Evolutionary conservation across 2,113 vertebrate genomes (phyloP).

Genomic region (Euleptes europaea): DNA sequence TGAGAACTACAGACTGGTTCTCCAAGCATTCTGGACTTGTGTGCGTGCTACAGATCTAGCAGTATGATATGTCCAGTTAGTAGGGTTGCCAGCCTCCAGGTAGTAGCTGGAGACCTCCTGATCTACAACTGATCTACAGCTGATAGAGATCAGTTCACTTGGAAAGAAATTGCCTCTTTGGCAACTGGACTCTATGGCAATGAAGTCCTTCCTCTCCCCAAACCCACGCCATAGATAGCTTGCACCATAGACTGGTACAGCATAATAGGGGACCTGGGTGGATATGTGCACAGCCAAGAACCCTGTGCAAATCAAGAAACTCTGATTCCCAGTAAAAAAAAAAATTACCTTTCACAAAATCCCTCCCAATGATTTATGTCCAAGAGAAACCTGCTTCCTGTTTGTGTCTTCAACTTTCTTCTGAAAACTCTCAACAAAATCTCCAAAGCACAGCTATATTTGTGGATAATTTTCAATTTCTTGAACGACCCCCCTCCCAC

Average conservation of each 20-base stretch:
- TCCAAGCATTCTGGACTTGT: neutral
- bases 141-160: too few relatives aligned
- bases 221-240: neutral
- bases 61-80: neutral
- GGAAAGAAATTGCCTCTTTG: too few relatives aligned
- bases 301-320: slow-evolving; percentile 14
- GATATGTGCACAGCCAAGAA: neutral
- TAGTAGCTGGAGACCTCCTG: too few relatives aligned
- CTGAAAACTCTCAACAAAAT: neutral
- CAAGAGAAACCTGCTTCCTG: slow-evolving; percentile 5
- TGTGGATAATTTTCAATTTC: neutral
- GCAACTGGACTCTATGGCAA: too few relatives aligned
- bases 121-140: too few relatives aligned
- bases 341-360: neutral
- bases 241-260: neutral
- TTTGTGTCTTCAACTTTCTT: slow-evolving; percentile 24
- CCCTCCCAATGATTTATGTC: neutral
- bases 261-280: neutral
- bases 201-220: too few relatives aligned
- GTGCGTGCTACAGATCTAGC: neutral
- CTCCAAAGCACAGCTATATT: neutral
- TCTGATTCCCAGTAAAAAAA: slow-evolving; percentile 22
- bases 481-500: neutral
- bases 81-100: too few relatives aligned
- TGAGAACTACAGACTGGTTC: neutral